phyloP scores from a whole-genome alignment of 2,113 vertebrate species.

The Okapia johnstoni region DNA sequence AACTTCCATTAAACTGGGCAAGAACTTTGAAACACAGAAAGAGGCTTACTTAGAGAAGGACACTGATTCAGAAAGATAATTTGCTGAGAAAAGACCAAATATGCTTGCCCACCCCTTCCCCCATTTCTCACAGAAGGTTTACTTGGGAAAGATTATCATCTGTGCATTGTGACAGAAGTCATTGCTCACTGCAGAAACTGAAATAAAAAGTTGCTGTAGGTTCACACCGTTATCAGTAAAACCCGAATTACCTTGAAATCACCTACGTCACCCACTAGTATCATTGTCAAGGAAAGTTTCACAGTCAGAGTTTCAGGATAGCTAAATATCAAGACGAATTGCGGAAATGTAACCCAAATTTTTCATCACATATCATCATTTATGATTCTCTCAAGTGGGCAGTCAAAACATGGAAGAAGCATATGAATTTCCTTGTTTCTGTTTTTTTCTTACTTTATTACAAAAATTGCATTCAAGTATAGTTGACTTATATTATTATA shows the following conservation, averaged over 20 bases:
- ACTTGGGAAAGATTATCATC: background rate
- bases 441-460: background rate
- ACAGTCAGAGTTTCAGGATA: too few relatives aligned
- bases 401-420: background rate
- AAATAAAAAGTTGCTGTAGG: background rate
- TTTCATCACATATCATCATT: background rate
- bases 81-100: background rate
- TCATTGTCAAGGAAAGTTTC: background rate
- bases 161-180: background rate
- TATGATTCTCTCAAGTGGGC: background rate
- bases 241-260: background rate
- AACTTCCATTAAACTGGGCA: constrained; percentile 6
- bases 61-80: background rate
- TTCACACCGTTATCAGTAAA: background rate
- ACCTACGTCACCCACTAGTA: background rate
- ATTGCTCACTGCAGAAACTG: background rate
- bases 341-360: background rate
- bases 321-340: background rate
- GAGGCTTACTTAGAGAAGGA: background rate
- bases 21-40: background rate
- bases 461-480: background rate
- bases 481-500: background rate
- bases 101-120: background rate
- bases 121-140: background rate
- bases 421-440: background rate